Conservation (phyloP, 2,888 invertebrate genomes). For the Euzetes globulus region DNA sequence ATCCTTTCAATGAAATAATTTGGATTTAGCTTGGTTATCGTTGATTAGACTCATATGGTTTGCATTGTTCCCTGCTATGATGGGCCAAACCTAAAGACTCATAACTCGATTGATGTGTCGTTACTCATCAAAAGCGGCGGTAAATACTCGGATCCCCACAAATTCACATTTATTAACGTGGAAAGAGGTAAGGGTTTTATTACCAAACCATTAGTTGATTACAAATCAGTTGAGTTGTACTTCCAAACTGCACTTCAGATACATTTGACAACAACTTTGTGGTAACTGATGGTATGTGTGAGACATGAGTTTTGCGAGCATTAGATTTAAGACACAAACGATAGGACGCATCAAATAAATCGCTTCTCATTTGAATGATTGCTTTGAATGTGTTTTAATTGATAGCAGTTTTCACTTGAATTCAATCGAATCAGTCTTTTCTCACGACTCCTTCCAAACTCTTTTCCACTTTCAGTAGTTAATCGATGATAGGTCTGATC, state of each 20-base stretch:
- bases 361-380: too few relatives aligned
- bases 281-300: not conserved
- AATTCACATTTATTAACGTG: slow-evolving; percentile 62
- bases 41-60: slow-evolving; percentile 70
- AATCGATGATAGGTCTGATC: too few relatives aligned
- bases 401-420: too few relatives aligned
- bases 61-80: slow-evolving; percentile 63
- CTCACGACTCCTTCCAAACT: too few relatives aligned
- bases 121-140: slow-evolving; percentile 60
- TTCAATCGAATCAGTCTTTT: too few relatives aligned
- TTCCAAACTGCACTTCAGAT: slow-evolving; percentile 5
- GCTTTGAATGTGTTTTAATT: too few relatives aligned
- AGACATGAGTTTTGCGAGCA: not conserved
- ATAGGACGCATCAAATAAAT: too few relatives aligned
- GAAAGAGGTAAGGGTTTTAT: slow-evolving; percentile 15
- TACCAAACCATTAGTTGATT: not conserved
- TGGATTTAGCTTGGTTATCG: too few relatives aligned
- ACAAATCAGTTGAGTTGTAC: not conserved
- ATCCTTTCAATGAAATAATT: not conserved
- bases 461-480: too few relatives aligned
- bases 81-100: not conserved
- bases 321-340: too few relatives aligned
- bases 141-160: slow-evolving; percentile 74
- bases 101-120: slow-evolving; percentile 25
- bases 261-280: not conserved